Percentiles rank a stretch among this genome's conserved stretches.
Evolutionary conservation across 2,113 vertebrate species (phyloP).

Genomic region (Sialia sialis): DNA sequence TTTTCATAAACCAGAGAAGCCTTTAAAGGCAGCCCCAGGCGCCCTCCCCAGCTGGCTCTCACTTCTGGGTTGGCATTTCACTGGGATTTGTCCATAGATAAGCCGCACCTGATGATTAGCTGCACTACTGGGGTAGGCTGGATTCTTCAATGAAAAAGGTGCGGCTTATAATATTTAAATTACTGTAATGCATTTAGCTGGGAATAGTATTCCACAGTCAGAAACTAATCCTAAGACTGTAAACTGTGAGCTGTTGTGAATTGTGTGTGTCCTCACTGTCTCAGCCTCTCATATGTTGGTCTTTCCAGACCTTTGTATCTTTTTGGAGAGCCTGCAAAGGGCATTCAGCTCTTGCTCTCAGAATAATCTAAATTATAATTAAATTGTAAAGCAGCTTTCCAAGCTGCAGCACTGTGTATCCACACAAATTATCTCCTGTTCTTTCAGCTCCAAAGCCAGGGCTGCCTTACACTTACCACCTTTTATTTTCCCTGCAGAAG

Average conservation of each 20-base stretch:
- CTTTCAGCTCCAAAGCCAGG: neutral
- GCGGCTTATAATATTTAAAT: too few species aligned
- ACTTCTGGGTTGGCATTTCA: too few species aligned
- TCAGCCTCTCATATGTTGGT: neutral
- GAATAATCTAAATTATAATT: neutral
- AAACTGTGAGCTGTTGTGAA: neutral
- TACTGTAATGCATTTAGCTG: neutral
- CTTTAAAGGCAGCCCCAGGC: too few species aligned
- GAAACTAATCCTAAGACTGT: neutral
- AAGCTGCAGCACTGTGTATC: rapidly evolving
- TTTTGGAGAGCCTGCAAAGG: neutral
- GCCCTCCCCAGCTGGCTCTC: too few species aligned
- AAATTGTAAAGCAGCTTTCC: too few species aligned
- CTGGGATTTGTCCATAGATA: too few species aligned
- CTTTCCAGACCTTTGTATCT: neutral
- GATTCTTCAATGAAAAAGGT: too few species aligned
- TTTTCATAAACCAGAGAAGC: too few species aligned
- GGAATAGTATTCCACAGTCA: neutral
- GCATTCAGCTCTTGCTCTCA: neutral
- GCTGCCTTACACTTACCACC: neutral
- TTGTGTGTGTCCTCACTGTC: neutral
- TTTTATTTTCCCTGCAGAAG: neutral
- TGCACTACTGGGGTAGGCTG: too few species aligned
- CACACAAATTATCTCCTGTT: neutral
- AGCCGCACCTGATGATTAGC: too few species aligned